Conservation (phyloP, 2,797 vertebrate genomes). For the Sebastes matsubarae region DNA sequence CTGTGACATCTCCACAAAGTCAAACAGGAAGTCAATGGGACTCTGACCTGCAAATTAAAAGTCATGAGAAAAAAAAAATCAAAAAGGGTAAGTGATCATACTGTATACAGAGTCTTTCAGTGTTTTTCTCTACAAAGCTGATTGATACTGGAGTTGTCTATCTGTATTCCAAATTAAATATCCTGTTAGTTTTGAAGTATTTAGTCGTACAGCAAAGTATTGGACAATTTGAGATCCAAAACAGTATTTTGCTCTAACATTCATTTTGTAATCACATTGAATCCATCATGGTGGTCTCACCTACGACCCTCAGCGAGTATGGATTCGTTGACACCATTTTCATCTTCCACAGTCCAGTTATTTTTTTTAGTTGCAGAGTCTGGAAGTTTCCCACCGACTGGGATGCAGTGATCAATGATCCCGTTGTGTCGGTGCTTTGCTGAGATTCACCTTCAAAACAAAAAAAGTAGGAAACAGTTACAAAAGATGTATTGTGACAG, state of each 20-base stretch:
- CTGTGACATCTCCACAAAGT: conserved; percentile 58
- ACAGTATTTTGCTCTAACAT: neutral
- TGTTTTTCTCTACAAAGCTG: neutral
- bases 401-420: conserved; percentile 43
- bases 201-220: no score
- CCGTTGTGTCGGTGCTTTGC: conserved; percentile 18
- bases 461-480: neutral
- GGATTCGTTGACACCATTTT: conserved; percentile 52
- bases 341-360: conserved; percentile 62
- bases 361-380: conserved; percentile 39
- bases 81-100: neutral
- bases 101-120: neutral
- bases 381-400: conserved; percentile 64
- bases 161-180: neutral
- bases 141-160: neutral
- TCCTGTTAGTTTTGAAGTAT: no score
- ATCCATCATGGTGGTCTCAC: conserved; percentile 37
- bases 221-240: neutral
- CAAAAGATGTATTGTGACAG: neutral
- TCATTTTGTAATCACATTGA: neutral
- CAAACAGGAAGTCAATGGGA: conserved; percentile 70
- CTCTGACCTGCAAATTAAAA: conserved; percentile 65
- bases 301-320: conserved; percentile 71
- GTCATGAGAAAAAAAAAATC: neutral
- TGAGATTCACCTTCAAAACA: conserved; percentile 53